Percentiles rank a stretch among this genome's conserved stretches.
phyloP scores from a whole-genome alignment of 2,888 invertebrate genomes.

The Pandemis corylana region DNA sequence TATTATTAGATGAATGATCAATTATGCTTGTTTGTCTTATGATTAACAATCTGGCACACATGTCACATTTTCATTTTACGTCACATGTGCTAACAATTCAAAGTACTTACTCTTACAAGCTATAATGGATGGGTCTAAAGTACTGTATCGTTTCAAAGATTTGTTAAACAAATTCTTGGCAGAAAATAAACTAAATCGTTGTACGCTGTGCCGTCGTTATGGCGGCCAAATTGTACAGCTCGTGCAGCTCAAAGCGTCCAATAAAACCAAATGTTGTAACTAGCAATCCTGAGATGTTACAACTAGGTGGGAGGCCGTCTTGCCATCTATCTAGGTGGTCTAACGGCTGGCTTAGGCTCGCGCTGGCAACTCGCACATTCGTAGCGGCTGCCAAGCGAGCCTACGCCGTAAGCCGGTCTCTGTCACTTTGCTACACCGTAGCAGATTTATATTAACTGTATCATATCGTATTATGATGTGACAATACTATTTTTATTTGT shows the following conservation, averaged over 20 bases:
- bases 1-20: not conserved
- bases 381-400: conserved; percentile 75
- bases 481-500: not conserved
- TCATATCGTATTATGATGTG: conserved; percentile 30
- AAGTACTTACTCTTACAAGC: no score
- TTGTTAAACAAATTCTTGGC: conserved; percentile 9
- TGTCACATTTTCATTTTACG: not conserved
- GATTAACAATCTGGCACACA: not conserved
- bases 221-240: not conserved
- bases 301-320: conserved; percentile 48
- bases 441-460: conserved; percentile 58
- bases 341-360: conserved; percentile 60
- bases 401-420: conserved; percentile 74
- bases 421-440: conserved; percentile 68
- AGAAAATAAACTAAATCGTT: conserved; percentile 2
- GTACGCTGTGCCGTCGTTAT: not conserved
- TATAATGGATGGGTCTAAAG: not conserved
- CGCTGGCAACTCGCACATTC: conserved; percentile 77
- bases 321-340: conserved; percentile 50
- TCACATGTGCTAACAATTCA: not conserved
- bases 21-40: not conserved
- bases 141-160: not conserved
- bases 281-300: conserved; percentile 30
- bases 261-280: conserved; percentile 9
- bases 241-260: conserved; percentile 8